These are phyloP conservation scores for Pogonus chalceus DNA, from an alignment of 1,140 invertebrate species.

Conservation along the genomic window DNA sequence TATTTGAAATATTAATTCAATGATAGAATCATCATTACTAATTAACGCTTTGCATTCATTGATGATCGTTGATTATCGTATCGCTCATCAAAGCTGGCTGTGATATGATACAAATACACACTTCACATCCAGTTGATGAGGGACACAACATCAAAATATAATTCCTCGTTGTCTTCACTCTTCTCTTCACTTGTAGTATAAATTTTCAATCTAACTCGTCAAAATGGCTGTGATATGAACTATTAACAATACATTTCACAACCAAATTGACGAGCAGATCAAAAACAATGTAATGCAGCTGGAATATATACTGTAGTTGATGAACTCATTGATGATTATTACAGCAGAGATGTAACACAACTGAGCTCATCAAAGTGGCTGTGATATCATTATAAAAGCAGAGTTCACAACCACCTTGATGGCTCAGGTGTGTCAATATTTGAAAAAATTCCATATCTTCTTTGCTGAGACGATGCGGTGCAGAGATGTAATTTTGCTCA, in stretches of 20 bases:
- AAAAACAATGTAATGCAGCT: conserved; percentile 16
- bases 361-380: conserved; percentile 72
- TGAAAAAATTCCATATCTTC: conserved; percentile 8
- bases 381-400: conserved; percentile 53
- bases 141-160: conserved; percentile 20
- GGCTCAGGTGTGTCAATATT: conserved; percentile 41
- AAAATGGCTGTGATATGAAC: conserved; percentile 85
- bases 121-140: conserved; percentile 35
- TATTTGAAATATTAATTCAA: too few relatives aligned
- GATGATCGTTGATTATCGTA: conserved; percentile 36
- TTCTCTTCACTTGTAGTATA: conserved; percentile 4
- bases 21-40: too few relatives aligned
- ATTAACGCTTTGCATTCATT: neutral
- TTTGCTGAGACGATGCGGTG: neutral
- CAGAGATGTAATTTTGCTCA: conserved; percentile 52
- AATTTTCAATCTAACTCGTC: conserved; percentile 56
- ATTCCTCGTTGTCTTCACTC: conserved; percentile 1
- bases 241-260: conserved; percentile 60
- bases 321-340: conserved; percentile 5
- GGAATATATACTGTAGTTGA: neutral
- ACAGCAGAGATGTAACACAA: conserved; percentile 22
- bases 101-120: conserved; percentile 49
- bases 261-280: conserved; percentile 64
- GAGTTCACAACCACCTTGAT: conserved; percentile 66
- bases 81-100: conserved; percentile 76